Conservation (phyloP, 2,797 vertebrate species). For the Pangasius krempfi region DNA sequence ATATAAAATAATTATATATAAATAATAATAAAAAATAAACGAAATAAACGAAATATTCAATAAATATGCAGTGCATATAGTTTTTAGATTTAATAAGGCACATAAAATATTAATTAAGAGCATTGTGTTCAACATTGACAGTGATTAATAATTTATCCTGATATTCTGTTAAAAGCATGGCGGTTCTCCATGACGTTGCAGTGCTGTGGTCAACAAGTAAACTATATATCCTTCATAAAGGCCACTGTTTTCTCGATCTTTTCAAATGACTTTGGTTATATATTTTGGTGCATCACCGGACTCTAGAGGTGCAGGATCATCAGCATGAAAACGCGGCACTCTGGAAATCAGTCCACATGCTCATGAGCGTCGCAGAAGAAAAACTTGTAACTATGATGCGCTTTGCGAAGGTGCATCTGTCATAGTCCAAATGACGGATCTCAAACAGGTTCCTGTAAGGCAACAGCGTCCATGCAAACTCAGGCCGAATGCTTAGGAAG, state of each 20-base stretch:
- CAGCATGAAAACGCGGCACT: conserved; percentile 62
- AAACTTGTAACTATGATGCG: conserved; percentile 69
- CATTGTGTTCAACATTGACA: not conserved
- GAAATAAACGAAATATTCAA: not conserved
- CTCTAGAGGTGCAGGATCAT: conserved; percentile 10
- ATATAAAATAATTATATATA: too few species aligned
- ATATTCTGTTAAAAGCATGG: not conserved
- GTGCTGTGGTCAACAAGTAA: not conserved
- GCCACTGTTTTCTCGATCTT: not conserved
- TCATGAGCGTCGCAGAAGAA: conserved; percentile 60
- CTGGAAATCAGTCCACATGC: conserved; percentile 72
- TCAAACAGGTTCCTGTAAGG: conserved; percentile 74
- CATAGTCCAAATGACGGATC: conserved; percentile 65
- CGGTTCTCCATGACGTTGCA: not conserved
- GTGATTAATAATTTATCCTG: not conserved
- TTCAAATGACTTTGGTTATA: not conserved
- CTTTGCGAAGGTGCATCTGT: conserved; percentile 67
- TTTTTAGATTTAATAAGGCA: not conserved
- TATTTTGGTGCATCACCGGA: not conserved
- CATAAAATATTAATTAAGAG: not conserved
- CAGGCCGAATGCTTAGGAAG: conserved; percentile 83
- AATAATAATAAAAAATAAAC: not conserved
- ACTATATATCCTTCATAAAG: not conserved
- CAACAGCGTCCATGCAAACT: conserved; percentile 82
- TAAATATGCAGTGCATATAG: not conserved